Conservation (phyloP, 2,797 vertebrate genomes). For the Triplophysa yarkandensis region DNA sequence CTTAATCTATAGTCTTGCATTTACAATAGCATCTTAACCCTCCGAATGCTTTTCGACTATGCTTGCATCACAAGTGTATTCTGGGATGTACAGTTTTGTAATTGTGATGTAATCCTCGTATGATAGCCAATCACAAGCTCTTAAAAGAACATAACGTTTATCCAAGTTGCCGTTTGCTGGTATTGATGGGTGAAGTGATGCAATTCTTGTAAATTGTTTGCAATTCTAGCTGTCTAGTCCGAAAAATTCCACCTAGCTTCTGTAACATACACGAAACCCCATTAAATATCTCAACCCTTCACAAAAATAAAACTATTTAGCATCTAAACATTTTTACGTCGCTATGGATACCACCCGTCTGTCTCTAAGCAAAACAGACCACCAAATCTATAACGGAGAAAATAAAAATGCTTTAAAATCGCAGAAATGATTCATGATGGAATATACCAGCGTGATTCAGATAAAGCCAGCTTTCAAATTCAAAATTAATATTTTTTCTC, state of each 20-base stretch:
- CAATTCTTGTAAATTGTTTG: conserved; percentile 53
- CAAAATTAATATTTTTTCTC: background rate
- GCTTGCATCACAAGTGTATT: background rate
- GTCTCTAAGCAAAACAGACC: too few relatives aligned
- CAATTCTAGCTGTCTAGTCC: background rate
- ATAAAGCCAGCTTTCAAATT: too few relatives aligned
- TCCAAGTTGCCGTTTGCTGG: conserved; percentile 66
- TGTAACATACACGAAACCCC: too few relatives aligned
- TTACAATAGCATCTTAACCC: background rate
- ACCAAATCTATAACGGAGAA: too few relatives aligned
- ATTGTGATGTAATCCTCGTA: background rate
- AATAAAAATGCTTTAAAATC: too few relatives aligned
- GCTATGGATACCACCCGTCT: too few relatives aligned
- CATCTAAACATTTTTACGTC: too few relatives aligned
- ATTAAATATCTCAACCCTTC: too few relatives aligned
- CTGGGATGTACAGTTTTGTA: background rate
- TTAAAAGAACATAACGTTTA: conserved; percentile 39
- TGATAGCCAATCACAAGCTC: background rate
- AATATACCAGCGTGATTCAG: background rate
- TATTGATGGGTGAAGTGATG: conserved; percentile 72
- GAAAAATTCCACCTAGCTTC: too few relatives aligned
- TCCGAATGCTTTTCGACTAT: background rate
- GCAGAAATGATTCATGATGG: too few relatives aligned
- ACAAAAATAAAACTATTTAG: too few relatives aligned
- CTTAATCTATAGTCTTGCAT: background rate